Evolutionary conservation across 2,888 invertebrate species (phyloP), one percentile per base, ranked within the genome.

Genomic region (Anagyrus pseudococci): DNA sequence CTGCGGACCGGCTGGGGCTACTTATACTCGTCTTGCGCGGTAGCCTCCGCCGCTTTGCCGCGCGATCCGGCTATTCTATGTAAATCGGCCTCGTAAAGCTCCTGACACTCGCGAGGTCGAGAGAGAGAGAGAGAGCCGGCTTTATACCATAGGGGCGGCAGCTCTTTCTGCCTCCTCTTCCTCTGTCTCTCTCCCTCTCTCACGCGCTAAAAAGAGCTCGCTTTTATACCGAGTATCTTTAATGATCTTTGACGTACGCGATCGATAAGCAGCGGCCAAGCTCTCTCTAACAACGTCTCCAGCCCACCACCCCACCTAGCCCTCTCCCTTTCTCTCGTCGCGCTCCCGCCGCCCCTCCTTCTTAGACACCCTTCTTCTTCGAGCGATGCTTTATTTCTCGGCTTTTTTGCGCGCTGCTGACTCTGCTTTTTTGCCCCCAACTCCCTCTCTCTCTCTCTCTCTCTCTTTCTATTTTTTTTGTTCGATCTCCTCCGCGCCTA

Each of bases 11-110:
- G n/a, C n/a, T n/a, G n/a, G n/a, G n/a, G n/a, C n/a, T n/a, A n/a
- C n/a, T n/a, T n/a, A n/a, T n/a, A n/a, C n/a, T n/a, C n/a, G n/a
- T n/a, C n/a, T n/a, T n/a, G n/a, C n/a, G n/a, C n/a, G n/a, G n/a
- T n/a, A n/a, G n/a, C n/a, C n/a, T n/a, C n/a, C n/a, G n/a, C 25
- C n/a, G 50, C 47, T 7, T 29, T 4, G 53, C 41, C 54, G 43
- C 33, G 20, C 54, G 43, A 17, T 19, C 40, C 53, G 56, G 59
- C 76, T 73, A 75, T 77, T 76, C 77, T 77, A 77, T 77, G 77
- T 76, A 77, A 77, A 77, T 77, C 73, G 69, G 29, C 68, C 69
- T 73, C 72, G 74, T 75, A 76, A 75, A 77, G 75, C 71, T 73
- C 72, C 72, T 72, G 74, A 75, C 76, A 76, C 73, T 69, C 73